phyloP scores from a whole-genome alignment of 2,797 vertebrate species.

The Squalus acanthias region DNA sequence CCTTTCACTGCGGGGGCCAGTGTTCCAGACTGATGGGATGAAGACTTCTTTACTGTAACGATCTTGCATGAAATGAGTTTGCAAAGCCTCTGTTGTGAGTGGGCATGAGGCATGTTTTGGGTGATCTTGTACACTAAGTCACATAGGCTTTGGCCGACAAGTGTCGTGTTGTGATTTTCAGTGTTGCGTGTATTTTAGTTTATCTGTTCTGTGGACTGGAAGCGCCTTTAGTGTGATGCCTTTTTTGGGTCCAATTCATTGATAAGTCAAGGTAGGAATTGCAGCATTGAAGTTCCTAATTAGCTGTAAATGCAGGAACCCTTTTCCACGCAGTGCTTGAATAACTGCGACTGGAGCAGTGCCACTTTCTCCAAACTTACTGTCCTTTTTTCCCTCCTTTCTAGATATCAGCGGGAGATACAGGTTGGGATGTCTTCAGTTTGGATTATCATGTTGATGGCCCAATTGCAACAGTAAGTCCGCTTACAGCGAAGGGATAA shows the following conservation, averaged over 20 bases:
- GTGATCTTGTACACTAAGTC: no score
- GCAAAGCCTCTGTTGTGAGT: no score
- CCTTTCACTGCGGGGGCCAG: no score
- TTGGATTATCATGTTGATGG: slow-evolving; percentile 96
- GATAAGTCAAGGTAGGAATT: not conserved
- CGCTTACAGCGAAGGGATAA: not conserved
- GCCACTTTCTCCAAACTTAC: not conserved
- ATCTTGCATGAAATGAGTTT: no score
- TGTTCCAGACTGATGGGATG: no score
- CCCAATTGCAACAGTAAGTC: slow-evolving; percentile 87
- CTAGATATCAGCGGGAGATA: slow-evolving; percentile 92
- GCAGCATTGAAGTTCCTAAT: not conserved
- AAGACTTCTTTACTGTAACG: no score
- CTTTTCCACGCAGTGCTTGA: not conserved
- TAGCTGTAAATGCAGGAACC: not conserved
- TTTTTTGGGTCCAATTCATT: not conserved
- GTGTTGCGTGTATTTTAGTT: not conserved
- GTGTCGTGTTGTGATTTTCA: no score
- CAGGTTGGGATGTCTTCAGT: slow-evolving; percentile 98
- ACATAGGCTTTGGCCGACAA: no score
- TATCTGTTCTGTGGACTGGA: not conserved
- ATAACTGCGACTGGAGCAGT: not conserved
- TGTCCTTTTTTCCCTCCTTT: slow-evolving; percentile 39
- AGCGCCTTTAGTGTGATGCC: not conserved
- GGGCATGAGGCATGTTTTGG: no score